Conservation (phyloP, 92 coral and sea anemone genomes). For the Parazoanthus atlanticus region DNA sequence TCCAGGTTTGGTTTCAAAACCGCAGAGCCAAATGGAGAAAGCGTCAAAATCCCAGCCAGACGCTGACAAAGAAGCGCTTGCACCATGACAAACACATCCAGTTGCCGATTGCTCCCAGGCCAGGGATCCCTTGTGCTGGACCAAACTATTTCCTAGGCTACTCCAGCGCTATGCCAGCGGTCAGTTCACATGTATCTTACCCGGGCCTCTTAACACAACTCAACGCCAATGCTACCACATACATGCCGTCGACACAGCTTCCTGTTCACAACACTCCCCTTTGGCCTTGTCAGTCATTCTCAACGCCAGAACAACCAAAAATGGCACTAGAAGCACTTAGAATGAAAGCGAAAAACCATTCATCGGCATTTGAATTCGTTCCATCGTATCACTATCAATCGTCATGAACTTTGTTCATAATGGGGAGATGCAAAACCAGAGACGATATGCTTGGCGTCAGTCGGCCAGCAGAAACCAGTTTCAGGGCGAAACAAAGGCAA, state of each 20-base stretch:
- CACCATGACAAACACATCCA: constrained; percentile 84
- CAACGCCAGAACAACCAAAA: constrained; percentile 77
- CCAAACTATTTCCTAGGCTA: constrained; percentile 94
- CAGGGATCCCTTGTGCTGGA: constrained; percentile 89
- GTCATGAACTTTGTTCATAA: constrained; percentile 5
- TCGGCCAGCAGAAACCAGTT: neutral
- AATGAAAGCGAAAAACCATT: constrained; percentile 87
- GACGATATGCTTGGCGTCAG: neutral
- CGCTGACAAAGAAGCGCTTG: constrained; percentile 83
- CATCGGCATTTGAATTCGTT: constrained; percentile 93
- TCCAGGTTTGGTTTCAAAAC: constrained; percentile 98
- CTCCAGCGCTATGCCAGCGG: constrained; percentile 84
- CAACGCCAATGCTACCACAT: constrained; percentile 81
- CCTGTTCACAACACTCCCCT: constrained; percentile 90
- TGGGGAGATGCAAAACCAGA: neutral
- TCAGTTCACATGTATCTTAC: constrained; percentile 78
- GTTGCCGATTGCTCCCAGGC: constrained; percentile 98
- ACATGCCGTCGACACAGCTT: constrained; percentile 89
- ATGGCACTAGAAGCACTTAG: constrained; percentile 95
- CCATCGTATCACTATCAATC: constrained; percentile 81
- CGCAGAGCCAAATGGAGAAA: constrained; percentile 99
- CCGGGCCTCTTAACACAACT: constrained; percentile 89
- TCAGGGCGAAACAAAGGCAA: neutral
- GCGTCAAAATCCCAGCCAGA: constrained; percentile 88
- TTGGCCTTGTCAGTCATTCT: constrained; percentile 92